These are phyloP conservation scores for Sussaba pulchella DNA, from an alignment of 2,888 invertebrate species.

Conservation along the genomic window DNA sequence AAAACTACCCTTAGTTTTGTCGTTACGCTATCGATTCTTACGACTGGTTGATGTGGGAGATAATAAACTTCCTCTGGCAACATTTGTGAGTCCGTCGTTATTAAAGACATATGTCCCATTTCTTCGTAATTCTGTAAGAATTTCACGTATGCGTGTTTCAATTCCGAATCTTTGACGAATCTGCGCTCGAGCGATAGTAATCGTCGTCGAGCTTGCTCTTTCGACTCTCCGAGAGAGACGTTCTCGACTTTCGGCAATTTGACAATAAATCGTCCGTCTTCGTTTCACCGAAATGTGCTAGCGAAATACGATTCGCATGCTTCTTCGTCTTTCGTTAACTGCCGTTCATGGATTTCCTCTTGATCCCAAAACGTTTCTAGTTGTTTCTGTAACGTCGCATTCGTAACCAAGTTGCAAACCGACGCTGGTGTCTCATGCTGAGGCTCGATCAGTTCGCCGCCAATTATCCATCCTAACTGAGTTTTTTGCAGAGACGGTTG, in stretches of 20 bases:
- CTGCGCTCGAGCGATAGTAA: slow-evolving; percentile 39
- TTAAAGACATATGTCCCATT: slow-evolving; percentile 31
- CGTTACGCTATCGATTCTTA: slow-evolving; percentile 48
- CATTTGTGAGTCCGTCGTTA: not conserved
- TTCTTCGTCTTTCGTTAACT: slow-evolving; percentile 4
- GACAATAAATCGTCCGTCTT: slow-evolving; percentile 36
- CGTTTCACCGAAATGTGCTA: slow-evolving; percentile 12
- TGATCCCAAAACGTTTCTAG: slow-evolving; percentile 32
- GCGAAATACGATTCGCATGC: slow-evolving; percentile 36
- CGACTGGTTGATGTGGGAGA: slow-evolving; percentile 56
- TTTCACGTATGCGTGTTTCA: slow-evolving; percentile 26
- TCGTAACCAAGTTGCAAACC: slow-evolving; percentile 17
- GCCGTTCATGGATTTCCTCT: slow-evolving; percentile 16
- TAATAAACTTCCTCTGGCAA: slow-evolving; percentile 9
- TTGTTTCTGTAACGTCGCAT: slow-evolving; percentile 11
- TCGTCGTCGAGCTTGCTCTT: slow-evolving; percentile 28
- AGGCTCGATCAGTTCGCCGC: slow-evolving; percentile 36
- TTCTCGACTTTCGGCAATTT: slow-evolving; percentile 33
- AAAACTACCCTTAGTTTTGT: slow-evolving; percentile 66
- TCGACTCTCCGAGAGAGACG: slow-evolving; percentile 19
- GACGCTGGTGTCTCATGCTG: not conserved
- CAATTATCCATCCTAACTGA: slow-evolving; percentile 51
- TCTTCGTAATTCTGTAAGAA: slow-evolving; percentile 45
- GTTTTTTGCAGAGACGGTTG: slow-evolving; percentile 51
- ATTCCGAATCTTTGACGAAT: slow-evolving; percentile 22